Evolutionary conservation across 2,888 invertebrate species (phyloP).

Genomic region (Melinaea menophilus): DNA sequence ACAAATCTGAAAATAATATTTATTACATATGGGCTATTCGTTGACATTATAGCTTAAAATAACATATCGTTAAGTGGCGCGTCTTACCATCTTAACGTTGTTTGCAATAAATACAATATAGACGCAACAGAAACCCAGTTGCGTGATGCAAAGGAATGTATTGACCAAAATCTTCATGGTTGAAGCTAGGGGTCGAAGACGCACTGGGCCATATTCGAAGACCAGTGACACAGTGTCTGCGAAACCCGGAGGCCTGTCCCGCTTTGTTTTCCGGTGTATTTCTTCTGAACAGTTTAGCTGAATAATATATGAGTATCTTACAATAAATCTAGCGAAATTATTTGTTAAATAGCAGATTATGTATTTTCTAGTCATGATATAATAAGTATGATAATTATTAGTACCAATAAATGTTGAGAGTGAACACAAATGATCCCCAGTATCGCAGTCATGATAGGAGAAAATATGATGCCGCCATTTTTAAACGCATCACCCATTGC

Average conservation of each 20-base stretch:
- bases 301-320: neutral
- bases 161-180: constrained; percentile 86
- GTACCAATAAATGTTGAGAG: constrained; percentile 93
- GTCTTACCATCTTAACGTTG: constrained; percentile 85
- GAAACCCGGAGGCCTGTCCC: constrained; percentile 81
- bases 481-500: constrained; percentile 97
- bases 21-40: neutral
- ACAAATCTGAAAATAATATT: constrained; percentile 77
- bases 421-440: constrained; percentile 93
- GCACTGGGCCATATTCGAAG: constrained; percentile 85
- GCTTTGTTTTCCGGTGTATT: constrained; percentile 78
- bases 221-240: constrained; percentile 90
- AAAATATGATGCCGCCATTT: constrained; percentile 92
- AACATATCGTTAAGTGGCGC: neutral
- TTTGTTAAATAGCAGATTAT: no score
- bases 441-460: constrained; percentile 85
- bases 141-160: constrained; percentile 94
- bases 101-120: constrained; percentile 96
- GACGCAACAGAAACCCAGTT: constrained; percentile 98
- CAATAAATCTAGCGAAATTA: no score
- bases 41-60: neutral
- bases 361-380: no score
- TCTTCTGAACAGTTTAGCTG: constrained; percentile 84
- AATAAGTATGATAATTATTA: neutral
- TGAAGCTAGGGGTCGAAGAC: constrained; percentile 79